Base-by-base conservation (phyloP, 2,888 invertebrate species). In the Endomychus coccineus region DNA sequence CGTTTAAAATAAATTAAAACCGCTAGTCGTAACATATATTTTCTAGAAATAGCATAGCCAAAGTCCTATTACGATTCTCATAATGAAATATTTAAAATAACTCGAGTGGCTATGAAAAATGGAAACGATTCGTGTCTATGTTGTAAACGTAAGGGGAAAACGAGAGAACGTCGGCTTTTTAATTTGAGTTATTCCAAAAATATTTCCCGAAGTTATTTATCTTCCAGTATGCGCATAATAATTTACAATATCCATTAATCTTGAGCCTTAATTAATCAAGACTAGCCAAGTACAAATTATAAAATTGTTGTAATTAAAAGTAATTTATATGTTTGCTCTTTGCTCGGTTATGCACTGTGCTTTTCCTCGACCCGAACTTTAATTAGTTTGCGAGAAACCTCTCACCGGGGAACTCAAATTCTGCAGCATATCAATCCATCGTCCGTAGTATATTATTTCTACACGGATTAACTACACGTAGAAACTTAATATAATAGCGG, bases 251-350 rank as follows among this genome's bases (percentile, higher is more conserved):
- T 47, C 55, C 58, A 61, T 64, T 63, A 58, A 62, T 63, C 63
- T 61, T 54, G 50, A 44, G 12, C 19, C 32, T 56, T 61, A 64
- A 64, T 65, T 65, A 63, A 63, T 64, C 63, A 63, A 60, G 61
- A 55, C 59, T 52, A 51, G 52, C 58, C 52, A 58, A 60, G 61
- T 60, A 63, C 63, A 64, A 64, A 64, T 63, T 64, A 64, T 64
- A 64, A 63, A 64, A 63, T 63, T 63, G 62, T 62, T 61, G 62
- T 61, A 64, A 64, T 64, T 64, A 63, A 62, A 62, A 58, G 61
- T 64, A 64, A 64, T 64, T 64, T 64, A 64, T 64, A 62, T 56
- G 62, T 61, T 62, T 57, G 52, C 45, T 50, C 44, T 48, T 51
- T 50, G 46, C 51, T 55, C 56, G 57, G 63, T 61, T 63, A 60